These are phyloP conservation scores for Chrysogorgia sp. DNA, from an alignment of 92 coral and sea anemone genomes.

Conservation along the genomic window DNA sequence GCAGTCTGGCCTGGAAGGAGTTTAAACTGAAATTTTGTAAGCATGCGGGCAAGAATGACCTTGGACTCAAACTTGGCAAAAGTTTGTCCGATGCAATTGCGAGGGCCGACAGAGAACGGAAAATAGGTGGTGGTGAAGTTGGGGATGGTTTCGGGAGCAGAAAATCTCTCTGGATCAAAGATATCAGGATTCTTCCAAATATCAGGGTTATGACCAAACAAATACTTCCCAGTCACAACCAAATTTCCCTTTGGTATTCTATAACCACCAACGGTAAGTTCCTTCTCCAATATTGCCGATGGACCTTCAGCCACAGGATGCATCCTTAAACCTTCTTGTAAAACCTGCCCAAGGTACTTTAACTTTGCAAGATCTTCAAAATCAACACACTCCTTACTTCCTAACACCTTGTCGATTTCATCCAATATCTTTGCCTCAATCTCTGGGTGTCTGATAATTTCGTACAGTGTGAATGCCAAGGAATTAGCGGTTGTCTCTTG, in stretches of 20 bases:
- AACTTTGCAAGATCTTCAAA: slow-evolving; percentile 81
- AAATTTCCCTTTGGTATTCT: slow-evolving; percentile 67
- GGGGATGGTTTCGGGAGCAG: slow-evolving; percentile 48
- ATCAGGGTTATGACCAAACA: slow-evolving; percentile 57
- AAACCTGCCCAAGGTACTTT: slow-evolving; percentile 76
- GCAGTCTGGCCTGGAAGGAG: slow-evolving; percentile 69
- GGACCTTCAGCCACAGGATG: slow-evolving; percentile 71
- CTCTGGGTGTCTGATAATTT: slow-evolving; percentile 69
- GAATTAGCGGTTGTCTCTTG: slow-evolving; percentile 93
- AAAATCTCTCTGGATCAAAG: slow-evolving; percentile 80
- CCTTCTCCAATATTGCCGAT: slow-evolving; percentile 51
- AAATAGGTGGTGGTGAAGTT: slow-evolving; percentile 47
- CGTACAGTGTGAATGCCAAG: slow-evolving; percentile 78
- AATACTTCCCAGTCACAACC: slow-evolving; percentile 26
- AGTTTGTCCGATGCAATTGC: slow-evolving; percentile 78
- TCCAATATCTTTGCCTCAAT: slow-evolving; percentile 79
- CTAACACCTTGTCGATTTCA: slow-evolving; percentile 72
- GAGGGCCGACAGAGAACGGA: slow-evolving; percentile 83
- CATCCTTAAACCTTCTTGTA: slow-evolving; percentile 76
- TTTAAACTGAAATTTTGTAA: slow-evolving; percentile 62
- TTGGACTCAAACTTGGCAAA: slow-evolving; percentile 85
- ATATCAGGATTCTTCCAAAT: slow-evolving; percentile 67
- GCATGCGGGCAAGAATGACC: slow-evolving; percentile 74
- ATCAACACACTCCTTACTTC: slow-evolving; percentile 62
- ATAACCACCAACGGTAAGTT: slow-evolving; percentile 69